Percentiles rank a stretch among this genome's conserved stretches.
phyloP scores from a whole-genome alignment of 1,140 invertebrate genomes.

The Micrasema longulum region DNA sequence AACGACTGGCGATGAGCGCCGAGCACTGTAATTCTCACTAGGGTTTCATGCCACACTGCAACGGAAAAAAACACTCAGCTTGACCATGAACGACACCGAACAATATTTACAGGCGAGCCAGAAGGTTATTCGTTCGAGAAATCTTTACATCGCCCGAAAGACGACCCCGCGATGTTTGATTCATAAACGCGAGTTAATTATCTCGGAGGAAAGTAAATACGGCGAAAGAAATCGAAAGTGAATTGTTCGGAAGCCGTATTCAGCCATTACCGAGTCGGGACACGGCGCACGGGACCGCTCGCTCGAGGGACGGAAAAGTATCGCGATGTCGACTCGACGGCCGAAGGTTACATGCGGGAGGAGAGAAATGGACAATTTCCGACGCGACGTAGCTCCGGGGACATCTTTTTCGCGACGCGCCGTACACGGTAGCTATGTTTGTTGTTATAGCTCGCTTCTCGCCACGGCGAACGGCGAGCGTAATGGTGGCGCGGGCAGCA shows the following conservation, averaged over 20 bases:
- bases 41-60: slow-evolving; percentile 3
- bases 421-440: slow-evolving; percentile 22
- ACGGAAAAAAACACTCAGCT: slow-evolving; percentile 17
- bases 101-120: background rate
- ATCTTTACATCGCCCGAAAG: background rate
- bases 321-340: background rate
- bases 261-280: too few species aligned
- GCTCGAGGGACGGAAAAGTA: background rate
- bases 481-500: background rate
- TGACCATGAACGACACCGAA: slow-evolving; percentile 3
- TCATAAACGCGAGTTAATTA: slow-evolving; percentile 33
- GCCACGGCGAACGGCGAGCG: background rate
- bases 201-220: slow-evolving; percentile 39
- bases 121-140: slow-evolving; percentile 8
- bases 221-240: slow-evolving; percentile 37
- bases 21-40: background rate
- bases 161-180: slow-evolving; percentile 22
- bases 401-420: slow-evolving; percentile 29
- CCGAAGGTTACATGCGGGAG: slow-evolving; percentile 30
- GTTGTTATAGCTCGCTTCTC: slow-evolving; percentile 28
- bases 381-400: slow-evolving; percentile 19
- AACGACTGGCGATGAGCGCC: too few species aligned
- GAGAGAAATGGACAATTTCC: slow-evolving; percentile 31
- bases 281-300: too few species aligned
- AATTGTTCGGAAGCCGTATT: slow-evolving; percentile 2